Conservation (phyloP, 2,888 invertebrate genomes). For the Steinernema carpocapsae region DNA sequence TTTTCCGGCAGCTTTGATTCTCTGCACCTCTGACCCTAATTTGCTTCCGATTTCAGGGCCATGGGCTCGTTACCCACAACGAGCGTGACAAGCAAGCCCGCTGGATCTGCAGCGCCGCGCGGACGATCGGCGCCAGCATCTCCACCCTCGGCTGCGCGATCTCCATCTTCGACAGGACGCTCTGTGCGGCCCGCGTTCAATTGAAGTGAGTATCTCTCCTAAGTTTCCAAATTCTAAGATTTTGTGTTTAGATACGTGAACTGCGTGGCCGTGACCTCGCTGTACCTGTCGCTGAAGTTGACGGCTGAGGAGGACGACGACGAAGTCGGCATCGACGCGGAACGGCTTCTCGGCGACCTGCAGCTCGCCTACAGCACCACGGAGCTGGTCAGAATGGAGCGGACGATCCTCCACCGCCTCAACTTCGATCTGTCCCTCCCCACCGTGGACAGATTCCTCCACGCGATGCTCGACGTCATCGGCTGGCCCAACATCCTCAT, state of each 20-base stretch:
- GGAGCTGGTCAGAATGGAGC: conserved; percentile 41
- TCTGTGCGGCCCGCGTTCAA: conserved; percentile 39
- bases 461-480: conserved; percentile 42
- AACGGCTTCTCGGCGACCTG: neutral
- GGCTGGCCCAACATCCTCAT: conserved; percentile 27
- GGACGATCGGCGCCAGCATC: conserved; percentile 38
- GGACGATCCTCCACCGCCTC: conserved; percentile 44
- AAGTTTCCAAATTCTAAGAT: neutral
- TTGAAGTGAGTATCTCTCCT: conserved; percentile 37
- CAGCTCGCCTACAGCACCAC: conserved; percentile 26
- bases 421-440: conserved; percentile 46
- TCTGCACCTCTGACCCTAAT: neutral
- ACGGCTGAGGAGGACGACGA: conserved; percentile 27
- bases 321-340: conserved; percentile 1
- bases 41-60: neutral
- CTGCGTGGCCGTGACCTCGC: conserved; percentile 47
- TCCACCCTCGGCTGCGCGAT: conserved; percentile 45
- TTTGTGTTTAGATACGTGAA: conserved; percentile 42
- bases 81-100: conserved; percentile 39
- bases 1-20: neutral
- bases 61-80: neutral
- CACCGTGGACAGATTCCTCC: conserved; percentile 46
- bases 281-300: conserved; percentile 47
- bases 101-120: conserved; percentile 43
- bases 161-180: conserved; percentile 45